A percentile compares a stretch with the other conserved stretches of the same genome.
phyloP scores from a whole-genome alignment of 37 sponge, comb jelly and placozoan genomes.

The Halichondria panicea region DNA sequence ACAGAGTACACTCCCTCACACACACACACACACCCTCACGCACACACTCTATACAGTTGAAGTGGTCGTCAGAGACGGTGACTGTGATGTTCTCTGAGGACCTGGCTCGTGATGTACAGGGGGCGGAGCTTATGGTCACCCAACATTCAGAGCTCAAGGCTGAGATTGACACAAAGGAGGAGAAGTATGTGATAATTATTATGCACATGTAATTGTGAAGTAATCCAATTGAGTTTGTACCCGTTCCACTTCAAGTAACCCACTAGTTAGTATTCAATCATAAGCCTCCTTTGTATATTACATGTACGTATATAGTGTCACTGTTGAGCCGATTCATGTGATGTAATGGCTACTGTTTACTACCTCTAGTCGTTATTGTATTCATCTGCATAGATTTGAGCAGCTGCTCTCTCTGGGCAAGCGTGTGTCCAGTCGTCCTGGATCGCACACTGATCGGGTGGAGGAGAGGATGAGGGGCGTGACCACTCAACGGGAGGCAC shows the following conservation, averaged over 20 bases:
- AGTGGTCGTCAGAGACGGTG: conserved; percentile 75
- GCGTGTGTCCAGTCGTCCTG: conserved; percentile 14
- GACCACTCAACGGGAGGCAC: conserved; percentile 45
- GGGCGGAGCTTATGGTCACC: conserved; percentile 75
- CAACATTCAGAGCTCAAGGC: conserved; percentile 69
- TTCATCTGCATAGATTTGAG: conserved; percentile 48
- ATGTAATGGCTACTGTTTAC: background rate
- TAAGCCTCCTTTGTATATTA: background rate
- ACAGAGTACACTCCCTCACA: background rate
- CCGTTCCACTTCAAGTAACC: too few species aligned
- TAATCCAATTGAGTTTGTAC: too few species aligned
- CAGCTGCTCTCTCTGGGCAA: conserved; percentile 44
- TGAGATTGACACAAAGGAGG: conserved; percentile 74
- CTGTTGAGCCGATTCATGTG: background rate
- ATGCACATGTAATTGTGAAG: too few species aligned
- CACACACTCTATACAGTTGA: conserved; percentile 38
- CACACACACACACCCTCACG: background rate
- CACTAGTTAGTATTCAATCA: too few species aligned
- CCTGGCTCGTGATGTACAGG: conserved; percentile 75
- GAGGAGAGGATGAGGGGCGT: conserved; percentile 62
- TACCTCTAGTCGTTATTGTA: background rate
- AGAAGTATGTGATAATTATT: conserved; percentile 47
- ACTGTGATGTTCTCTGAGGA: conserved; percentile 72
- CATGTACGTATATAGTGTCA: background rate
- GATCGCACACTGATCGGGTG: conserved; percentile 22